Evolutionary conservation across 2,797 vertebrate species (phyloP).

Genomic region (Coranthus polyacanthus): DNA sequence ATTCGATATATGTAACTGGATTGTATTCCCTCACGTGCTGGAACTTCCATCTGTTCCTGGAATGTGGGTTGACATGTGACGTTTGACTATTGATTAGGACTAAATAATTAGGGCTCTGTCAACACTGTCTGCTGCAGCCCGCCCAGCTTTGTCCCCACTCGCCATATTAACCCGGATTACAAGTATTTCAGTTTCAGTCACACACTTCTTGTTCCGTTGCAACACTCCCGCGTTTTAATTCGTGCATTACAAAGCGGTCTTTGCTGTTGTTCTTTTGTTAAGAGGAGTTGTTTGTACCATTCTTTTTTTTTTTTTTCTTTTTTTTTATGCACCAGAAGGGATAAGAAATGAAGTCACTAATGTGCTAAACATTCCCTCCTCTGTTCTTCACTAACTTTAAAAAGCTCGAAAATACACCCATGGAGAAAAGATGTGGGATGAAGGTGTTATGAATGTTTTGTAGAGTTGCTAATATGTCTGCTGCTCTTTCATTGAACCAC

Average conservation of each 20-base stretch:
- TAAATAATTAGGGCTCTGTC: conserved; percentile 65
- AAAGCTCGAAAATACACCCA: conserved; percentile 13
- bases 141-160: conserved; percentile 45
- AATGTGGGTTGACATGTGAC: conserved; percentile 69
- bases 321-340: conserved; percentile 15
- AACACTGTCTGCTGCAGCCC: conserved; percentile 44
- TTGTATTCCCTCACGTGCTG: conserved; percentile 28
- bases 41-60: conserved; percentile 62
- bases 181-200: conserved; percentile 49
- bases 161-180: conserved; percentile 49
- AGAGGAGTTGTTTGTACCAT: conserved; percentile 15
- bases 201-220: conserved; percentile 33
- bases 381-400: conserved; percentile 29
- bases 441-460: conserved; percentile 8
- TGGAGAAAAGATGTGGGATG: conserved; percentile 5
- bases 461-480: neutral
- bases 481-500: conserved; percentile 8
- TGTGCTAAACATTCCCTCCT: conserved; percentile 41
- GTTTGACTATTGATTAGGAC: conserved; percentile 71
- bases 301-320: too few species aligned
- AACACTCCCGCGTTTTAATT: conserved; percentile 31
- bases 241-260: conserved; percentile 18
- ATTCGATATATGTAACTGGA: conserved; percentile 27
- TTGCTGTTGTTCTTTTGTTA: conserved; percentile 25
- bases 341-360: conserved; percentile 2